Evolutionary conservation across 2,888 invertebrate species (phyloP), one percentile per base, ranked within the genome.

Genomic region (Microctonus aethiopoides): DNA sequence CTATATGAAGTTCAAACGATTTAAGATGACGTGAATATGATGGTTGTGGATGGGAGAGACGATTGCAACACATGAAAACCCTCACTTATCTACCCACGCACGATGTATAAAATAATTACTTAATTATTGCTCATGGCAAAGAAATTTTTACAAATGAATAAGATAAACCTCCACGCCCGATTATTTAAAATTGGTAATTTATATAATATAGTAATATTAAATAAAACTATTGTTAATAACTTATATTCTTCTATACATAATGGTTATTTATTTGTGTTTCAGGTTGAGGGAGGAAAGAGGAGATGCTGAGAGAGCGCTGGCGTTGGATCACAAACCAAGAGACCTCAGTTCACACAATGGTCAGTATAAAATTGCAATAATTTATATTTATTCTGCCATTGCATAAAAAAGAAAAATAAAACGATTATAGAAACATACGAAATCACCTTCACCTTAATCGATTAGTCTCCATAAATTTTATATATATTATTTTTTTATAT

Each of bases 271-370:
- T 75, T 78, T 78, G 89, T 89, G 89, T 92, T 92, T 70, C 91
- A 95, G 95, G 91, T 91, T 95, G 89, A 91, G 95, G 83, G 95
- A 95, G 87, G 95, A 95, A 88, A 89, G 95, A 87, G 93, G 94
- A 72, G 95, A 95, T 84, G 92, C 92, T 79, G 95, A 95, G 85
- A 91, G 94, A 87, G 92, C 92, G 78, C 89, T 94, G 87, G 93
- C 92, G 71, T 90, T 93, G 88, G 95, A 93, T 84, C 91, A 93
- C 86, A 95, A 95, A 89, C 93, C 93, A 75, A 91, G 95, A 86
- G 95, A 95, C 87, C 89, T 92, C 84, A 95, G 94, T 87, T 95
- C 95, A 83, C 93, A 94, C 89, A 95, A 95, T 89, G 94, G 95
- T 95, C 89, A 91, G 22, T 64, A 24, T 20, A 36, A 20, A 11